Evolutionary conservation across 1,140 invertebrate species (phyloP), one percentile per base, ranked within the genome.

Genomic region (Camponotus floridanus): DNA sequence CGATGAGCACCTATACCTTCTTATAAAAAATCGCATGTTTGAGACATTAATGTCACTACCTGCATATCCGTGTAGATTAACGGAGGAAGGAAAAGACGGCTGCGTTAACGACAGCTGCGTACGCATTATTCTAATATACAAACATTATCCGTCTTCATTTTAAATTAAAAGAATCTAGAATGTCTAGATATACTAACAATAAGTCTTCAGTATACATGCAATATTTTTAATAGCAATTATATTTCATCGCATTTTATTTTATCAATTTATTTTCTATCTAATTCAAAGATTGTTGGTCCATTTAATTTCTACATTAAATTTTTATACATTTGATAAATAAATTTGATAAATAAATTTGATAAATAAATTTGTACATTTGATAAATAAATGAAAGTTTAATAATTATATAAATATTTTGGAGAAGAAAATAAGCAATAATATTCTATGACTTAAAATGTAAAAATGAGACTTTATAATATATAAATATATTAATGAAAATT

Each of bases 61-160:
- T 88, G 70, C 55, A 70, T 83, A 70, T 70, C 73, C 62, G 13
- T 86, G 31, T 61, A 68, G 55, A 81, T 81, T 86, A 80, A 81
- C 31, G 18, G 59, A 51, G n/a, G n/a, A 51, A 21, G 51, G 65
- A 18, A 51, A 48, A 8, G 3, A 1, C 45, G 26, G 55, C 1
- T 59, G 55, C 15, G 26, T 71, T 21, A 13, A 11, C 39, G 11
- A 70, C 26, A 74, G 59, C 57, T 59, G 31, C 36, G 21, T 13
- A n/a, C 18, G 33, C 42, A 21, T 61, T 7, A 26, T 8, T 57
- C n/a, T 11, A 3, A 36, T n/a, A 67, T 2, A 36, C 8, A 11
- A 67, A 15, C 31, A 26, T 26, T 51, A 65, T 55, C n/a, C n/a
- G 45, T 68, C 21, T 57, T 65, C 6, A 26, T 33, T 21, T 31